Evolutionary conservation across 2,888 invertebrate genomes (phyloP).

Genomic region (Argyresthia albistria): DNA sequence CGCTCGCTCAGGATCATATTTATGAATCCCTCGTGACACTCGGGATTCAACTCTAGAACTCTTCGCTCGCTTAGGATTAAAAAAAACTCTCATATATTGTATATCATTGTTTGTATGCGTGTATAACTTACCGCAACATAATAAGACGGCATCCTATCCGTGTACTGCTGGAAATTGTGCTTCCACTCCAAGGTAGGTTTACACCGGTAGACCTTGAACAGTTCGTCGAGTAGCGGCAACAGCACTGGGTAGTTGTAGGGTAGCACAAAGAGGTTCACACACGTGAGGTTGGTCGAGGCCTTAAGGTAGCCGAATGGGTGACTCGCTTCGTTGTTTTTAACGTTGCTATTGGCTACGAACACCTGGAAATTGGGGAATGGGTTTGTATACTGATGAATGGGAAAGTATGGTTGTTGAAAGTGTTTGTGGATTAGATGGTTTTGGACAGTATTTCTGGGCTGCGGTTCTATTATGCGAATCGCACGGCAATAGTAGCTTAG

Average conservation of each 20-base stretch:
- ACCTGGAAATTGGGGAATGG: constrained; percentile 67
- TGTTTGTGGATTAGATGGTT: too few species aligned
- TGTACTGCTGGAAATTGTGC: constrained; percentile 92
- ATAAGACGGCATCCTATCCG: constrained; percentile 97
- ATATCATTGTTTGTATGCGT: too few species aligned
- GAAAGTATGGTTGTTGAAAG: background rate
- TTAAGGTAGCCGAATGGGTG: constrained; percentile 98
- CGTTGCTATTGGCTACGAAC: constrained; percentile 92
- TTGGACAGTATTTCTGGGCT: too few species aligned
- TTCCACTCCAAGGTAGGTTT: constrained; percentile 96
- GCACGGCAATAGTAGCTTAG: too few species aligned
- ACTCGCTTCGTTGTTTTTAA: constrained; percentile 84
- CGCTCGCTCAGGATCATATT: too few species aligned
- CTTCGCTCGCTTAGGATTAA: too few species aligned
- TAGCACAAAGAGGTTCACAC: constrained; percentile 97
- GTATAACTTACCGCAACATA: constrained; percentile 84
- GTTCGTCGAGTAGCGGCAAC: constrained; percentile 91
- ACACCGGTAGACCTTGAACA: constrained; percentile 92
- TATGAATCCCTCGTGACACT: too few species aligned
- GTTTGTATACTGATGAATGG: background rate
- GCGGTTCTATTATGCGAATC: too few species aligned
- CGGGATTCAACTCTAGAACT: too few species aligned
- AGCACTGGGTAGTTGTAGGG: constrained; percentile 99
- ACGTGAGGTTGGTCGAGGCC: constrained; percentile 92
- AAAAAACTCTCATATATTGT: too few species aligned